phyloP scores from a whole-genome alignment of 2,113 vertebrate species.

The Piaya cayana region DNA sequence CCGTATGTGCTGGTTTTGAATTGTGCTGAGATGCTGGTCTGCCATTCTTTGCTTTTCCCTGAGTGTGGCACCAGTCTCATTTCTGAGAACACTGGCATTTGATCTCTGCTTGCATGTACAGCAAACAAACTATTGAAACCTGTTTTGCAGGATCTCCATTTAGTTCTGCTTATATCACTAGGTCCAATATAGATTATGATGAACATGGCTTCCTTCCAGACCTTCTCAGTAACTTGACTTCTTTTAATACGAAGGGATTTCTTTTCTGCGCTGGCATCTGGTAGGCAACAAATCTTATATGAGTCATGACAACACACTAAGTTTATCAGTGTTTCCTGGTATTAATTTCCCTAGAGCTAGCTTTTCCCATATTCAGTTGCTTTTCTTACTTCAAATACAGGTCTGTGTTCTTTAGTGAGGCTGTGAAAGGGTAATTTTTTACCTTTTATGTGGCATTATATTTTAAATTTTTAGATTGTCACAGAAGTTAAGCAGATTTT shows the following conservation, averaged over 20 bases:
- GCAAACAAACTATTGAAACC: background rate
- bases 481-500: background rate
- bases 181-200: conserved; percentile 49
- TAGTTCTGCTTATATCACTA: conserved; percentile 41
- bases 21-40: background rate
- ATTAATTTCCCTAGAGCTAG: background rate
- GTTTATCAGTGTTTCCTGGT: background rate
- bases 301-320: background rate
- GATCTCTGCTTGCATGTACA: background rate
- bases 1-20: background rate
- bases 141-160: conserved; percentile 19
- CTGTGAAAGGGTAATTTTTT: background rate
- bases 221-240: conserved; percentile 31
- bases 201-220: conserved; percentile 45
- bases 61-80: conserved; percentile 39
- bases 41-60: conserved; percentile 26
- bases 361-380: background rate
- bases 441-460: background rate
- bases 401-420: background rate
- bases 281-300: conserved; percentile 36
- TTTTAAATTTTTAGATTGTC: background rate
- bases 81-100: background rate
- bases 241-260: background rate
- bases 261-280: background rate
- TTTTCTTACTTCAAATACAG: background rate